Percentiles rank a stretch among this genome's conserved stretches.
Evolutionary conservation across 2,888 invertebrate genomes (phyloP).

Genomic region (Plemyria rubiginata): DNA sequence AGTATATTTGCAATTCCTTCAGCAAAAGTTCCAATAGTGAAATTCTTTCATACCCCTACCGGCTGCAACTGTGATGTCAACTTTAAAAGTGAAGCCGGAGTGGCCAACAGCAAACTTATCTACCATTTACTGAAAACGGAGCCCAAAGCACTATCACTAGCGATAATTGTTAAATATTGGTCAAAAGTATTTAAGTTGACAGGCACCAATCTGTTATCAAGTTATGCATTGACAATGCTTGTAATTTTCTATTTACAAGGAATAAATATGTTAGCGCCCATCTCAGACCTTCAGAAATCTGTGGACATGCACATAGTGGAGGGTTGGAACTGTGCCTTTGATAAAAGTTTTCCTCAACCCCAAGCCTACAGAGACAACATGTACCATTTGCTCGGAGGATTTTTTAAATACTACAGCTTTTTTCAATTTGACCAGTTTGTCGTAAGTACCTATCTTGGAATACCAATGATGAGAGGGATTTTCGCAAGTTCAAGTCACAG

Average conservation of each 20-base stretch:
- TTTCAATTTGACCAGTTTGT: conserved; percentile 83
- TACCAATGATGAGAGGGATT: conserved; percentile 60
- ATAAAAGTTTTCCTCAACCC: conserved; percentile 50
- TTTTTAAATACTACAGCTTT: conserved; percentile 86
- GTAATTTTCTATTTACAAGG: conserved; percentile 90
- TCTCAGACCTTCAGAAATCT: conserved; percentile 73
- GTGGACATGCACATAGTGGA: conserved; percentile 60
- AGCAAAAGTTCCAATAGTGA: conserved; percentile 91
- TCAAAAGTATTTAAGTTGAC: conserved; percentile 86
- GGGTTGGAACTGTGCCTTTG: conserved; percentile 86
- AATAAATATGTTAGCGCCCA: conserved; percentile 82
- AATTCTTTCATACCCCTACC: conserved; percentile 86
- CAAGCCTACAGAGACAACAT: conserved; percentile 44
- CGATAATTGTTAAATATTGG: conserved; percentile 91
- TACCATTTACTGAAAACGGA: conserved; percentile 84
- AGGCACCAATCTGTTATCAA: conserved; percentile 85
- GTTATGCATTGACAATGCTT: conserved; percentile 88
- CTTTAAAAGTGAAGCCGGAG: conserved; percentile 87
- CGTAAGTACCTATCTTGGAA: conserved; percentile 86
- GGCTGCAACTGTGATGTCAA: conserved; percentile 88
- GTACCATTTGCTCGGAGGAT: conserved; percentile 84
- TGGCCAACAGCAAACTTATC: conserved; percentile 88
- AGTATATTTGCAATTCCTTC: conserved; percentile 86
- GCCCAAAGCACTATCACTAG: conserved; percentile 80
- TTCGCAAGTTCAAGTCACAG: conserved; percentile 54